Evolutionary conservation across 2,888 invertebrate species (phyloP).

Genomic region (Troides helena): DNA sequence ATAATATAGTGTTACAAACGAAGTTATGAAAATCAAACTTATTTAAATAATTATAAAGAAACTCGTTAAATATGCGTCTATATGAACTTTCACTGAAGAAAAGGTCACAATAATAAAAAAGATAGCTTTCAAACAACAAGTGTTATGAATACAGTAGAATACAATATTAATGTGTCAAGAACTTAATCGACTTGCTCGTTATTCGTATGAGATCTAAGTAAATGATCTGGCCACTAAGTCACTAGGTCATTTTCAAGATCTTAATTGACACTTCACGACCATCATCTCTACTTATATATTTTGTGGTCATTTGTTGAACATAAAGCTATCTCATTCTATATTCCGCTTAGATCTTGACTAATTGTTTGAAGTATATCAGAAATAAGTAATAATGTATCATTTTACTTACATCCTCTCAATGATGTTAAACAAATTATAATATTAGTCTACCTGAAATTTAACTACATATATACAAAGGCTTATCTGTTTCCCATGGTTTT

Average conservation of each 20-base stretch:
- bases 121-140: background rate
- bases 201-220: background rate
- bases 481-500: no score
- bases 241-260: background rate
- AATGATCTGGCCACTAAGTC: background rate
- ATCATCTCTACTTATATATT: background rate
- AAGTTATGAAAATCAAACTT: no score
- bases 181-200: slow-evolving; percentile 1
- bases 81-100: no score
- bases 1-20: no score
- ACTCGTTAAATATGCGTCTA: no score
- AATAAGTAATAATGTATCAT: background rate
- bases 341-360: background rate
- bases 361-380: no score
- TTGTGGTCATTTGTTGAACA: no score
- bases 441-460: no score
- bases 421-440: no score
- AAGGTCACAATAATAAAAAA: background rate
- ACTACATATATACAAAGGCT: no score
- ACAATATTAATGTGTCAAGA: background rate
- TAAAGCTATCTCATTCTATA: background rate
- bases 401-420: no score
- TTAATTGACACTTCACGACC: background rate
- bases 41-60: no score
- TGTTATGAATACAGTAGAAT: background rate